Evolutionary conservation across 2,797 vertebrate genomes (phyloP).

Genomic region (Poecile montanus): DNA sequence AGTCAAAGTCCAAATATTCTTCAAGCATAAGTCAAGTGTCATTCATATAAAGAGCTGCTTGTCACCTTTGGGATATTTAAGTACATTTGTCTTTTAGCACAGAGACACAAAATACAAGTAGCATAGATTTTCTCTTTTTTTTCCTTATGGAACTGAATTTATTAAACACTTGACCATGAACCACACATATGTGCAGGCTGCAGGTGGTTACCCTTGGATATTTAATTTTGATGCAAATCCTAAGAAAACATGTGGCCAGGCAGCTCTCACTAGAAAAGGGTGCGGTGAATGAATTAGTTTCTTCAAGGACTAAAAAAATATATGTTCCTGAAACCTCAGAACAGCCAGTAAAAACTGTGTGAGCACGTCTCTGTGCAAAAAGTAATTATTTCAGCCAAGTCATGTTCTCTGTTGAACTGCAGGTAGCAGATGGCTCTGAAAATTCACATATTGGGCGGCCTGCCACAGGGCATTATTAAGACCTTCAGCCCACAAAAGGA

Average conservation of each 20-base stretch:
- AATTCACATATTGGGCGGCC: background rate
- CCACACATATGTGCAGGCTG: background rate
- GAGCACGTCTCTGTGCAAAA: background rate
- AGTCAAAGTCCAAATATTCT: conserved; percentile 38
- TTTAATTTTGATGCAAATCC: background rate
- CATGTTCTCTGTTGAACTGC: background rate
- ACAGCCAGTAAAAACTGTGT: background rate
- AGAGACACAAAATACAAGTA: background rate
- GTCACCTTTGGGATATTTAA: background rate
- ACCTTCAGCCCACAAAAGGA: background rate
- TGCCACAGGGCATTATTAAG: background rate
- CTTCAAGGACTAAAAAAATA: background rate
- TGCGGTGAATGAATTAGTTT: background rate
- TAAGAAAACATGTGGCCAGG: conserved; percentile 2
- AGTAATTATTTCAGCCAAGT: background rate
- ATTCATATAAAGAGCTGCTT: background rate
- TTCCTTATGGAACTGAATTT: background rate
- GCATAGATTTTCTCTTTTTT: background rate
- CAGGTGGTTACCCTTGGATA: background rate
- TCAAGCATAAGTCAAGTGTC: conserved; percentile 29
- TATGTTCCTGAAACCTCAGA: background rate
- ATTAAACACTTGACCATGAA: background rate
- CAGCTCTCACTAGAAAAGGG: background rate
- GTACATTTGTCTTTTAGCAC: background rate
- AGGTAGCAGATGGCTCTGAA: conserved; percentile 20